Percentiles rank a stretch among this genome's conserved stretches.
Evolutionary conservation across 2,113 vertebrate species (phyloP).

Genomic region (Malurus melanocephalus): DNA sequence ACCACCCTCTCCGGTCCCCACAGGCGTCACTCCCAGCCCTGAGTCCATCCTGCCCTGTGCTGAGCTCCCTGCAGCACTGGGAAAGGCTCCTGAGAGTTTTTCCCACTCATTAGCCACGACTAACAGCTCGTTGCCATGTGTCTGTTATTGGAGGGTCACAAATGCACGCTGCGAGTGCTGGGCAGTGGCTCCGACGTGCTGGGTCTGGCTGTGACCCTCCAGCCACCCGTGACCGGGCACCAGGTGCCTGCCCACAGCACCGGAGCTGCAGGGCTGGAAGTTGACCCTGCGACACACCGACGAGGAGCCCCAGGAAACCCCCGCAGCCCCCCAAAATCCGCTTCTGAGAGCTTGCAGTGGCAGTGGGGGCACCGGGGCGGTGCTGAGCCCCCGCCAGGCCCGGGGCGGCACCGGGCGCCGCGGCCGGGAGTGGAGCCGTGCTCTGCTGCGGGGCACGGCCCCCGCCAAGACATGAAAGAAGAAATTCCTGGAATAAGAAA

Average conservation of each 20-base stretch:
- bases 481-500: slow-evolving; percentile 60
- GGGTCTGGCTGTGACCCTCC: not conserved
- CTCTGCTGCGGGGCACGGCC: slow-evolving; percentile 23
- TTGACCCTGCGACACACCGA: accelerated
- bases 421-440: not conserved
- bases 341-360: not conserved
- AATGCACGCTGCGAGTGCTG: accelerated
- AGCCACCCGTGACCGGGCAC: not conserved
- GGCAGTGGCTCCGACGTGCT: not conserved
- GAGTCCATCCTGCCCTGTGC: not conserved
- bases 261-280: accelerated
- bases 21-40: accelerated
- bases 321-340: accelerated
- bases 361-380: accelerated
- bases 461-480: slow-evolving; percentile 47
- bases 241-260: accelerated
- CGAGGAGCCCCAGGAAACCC: not conserved
- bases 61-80: not conserved
- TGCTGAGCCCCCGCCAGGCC: not conserved
- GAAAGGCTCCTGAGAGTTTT: not conserved
- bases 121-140: not conserved
- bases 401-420: not conserved
- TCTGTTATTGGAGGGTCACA: not conserved
- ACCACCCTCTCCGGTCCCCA: accelerated
- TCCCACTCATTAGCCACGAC: not conserved